These are phyloP conservation scores for Ophion obscuratus DNA, from an alignment of 2,888 invertebrate genomes.

Conservation along the genomic window DNA sequence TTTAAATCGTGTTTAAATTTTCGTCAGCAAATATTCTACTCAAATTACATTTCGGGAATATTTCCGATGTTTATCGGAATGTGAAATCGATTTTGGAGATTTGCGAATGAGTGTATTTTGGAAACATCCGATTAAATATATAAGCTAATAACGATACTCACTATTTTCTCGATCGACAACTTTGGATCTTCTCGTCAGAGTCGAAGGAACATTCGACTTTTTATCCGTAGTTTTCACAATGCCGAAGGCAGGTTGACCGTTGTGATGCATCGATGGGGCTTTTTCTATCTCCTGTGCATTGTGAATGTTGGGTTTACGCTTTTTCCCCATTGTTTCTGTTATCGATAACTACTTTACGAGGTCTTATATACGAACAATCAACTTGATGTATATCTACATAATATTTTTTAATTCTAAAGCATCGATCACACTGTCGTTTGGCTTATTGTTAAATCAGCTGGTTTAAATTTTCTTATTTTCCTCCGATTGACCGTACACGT, in stretches of 20 bases:
- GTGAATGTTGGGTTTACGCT: conserved; percentile 10
- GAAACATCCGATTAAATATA: not conserved
- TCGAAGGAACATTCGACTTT: not conserved
- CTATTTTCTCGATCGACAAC: conserved; percentile 30
- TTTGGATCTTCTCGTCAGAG: not conserved
- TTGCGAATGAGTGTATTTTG: too few relatives aligned
- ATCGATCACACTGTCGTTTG: not conserved
- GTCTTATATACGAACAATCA: not conserved
- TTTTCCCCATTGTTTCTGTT: conserved; percentile 32
- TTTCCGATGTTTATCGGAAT: not conserved
- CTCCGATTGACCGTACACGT: not conserved
- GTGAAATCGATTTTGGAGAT: not conserved
- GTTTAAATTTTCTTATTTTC: not conserved
- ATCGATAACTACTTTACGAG: not conserved
- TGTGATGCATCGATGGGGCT: conserved; percentile 15
- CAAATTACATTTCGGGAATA: not conserved
- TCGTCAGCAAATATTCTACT: not conserved
- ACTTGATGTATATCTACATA: not conserved
- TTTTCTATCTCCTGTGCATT: conserved; percentile 35
- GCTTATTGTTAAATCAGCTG: not conserved
- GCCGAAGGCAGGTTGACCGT: not conserved
- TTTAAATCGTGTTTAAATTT: not conserved
- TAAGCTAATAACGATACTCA: conserved; percentile 14
- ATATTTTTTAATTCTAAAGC: not conserved
- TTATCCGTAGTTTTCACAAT: conserved; percentile 25